Conservation (phyloP, 2,797 vertebrate genomes). For the Smutsia gigantea region DNA sequence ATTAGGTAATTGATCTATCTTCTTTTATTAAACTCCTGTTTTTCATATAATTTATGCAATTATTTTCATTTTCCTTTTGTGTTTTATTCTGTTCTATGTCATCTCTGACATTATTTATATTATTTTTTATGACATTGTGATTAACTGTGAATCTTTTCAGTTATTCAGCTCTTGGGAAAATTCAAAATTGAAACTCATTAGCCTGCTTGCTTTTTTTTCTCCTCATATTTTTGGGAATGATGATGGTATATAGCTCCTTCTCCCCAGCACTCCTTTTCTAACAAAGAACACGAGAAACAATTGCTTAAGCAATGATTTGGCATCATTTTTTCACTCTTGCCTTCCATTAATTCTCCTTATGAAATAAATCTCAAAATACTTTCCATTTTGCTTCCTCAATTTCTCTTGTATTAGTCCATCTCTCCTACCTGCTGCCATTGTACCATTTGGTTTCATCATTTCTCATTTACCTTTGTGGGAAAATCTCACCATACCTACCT, state of each 20-base stretch:
- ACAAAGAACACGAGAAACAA: neutral
- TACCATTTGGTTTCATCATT: neutral
- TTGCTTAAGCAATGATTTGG: neutral
- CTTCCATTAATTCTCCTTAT: neutral
- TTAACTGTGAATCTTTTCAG: slow-evolving; percentile 16
- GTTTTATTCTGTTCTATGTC: neutral
- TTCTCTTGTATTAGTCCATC: neutral
- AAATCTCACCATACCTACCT: neutral
- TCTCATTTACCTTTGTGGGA: neutral
- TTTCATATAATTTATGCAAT: neutral
- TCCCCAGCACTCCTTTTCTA: neutral
- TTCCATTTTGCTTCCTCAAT: neutral
- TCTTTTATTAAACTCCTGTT: neutral
- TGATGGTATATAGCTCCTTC: neutral
- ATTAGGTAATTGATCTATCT: slow-evolving; percentile 16
- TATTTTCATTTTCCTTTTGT: neutral
- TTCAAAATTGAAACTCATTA: neutral
- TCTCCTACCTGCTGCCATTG: neutral
- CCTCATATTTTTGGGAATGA: neutral
- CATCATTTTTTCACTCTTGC: neutral
- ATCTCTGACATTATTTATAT: slow-evolving; percentile 6
- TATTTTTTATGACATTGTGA: neutral
- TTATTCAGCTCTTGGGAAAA: slow-evolving; percentile 9
- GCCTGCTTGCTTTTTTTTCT: neutral
- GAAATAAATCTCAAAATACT: slow-evolving; percentile 20